Conservation (phyloP, 2,888 invertebrate species). For the Eupeodes luniger region DNA sequence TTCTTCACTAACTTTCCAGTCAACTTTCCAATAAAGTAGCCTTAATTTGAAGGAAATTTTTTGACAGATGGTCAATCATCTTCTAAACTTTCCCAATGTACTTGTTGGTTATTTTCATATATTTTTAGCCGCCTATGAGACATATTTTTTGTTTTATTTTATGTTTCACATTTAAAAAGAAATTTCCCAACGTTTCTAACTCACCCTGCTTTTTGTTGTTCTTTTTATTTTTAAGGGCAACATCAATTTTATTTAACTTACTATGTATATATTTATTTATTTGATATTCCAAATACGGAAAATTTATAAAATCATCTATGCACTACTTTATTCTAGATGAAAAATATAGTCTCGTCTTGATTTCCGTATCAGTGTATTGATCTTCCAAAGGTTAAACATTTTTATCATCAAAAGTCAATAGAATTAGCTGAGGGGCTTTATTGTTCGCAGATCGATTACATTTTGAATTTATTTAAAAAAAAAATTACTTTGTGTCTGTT, state of each 20-base stretch:
- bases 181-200: neutral
- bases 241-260: conserved; percentile 37
- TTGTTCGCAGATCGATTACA: conserved; percentile 13
- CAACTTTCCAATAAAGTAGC: no score
- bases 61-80: no score
- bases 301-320: conserved; percentile 47
- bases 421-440: conserved; percentile 33
- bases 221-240: conserved; percentile 49
- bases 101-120: no score
- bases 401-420: conserved; percentile 52
- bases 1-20: no score
- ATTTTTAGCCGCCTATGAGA: no score
- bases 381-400: conserved; percentile 71
- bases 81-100: no score
- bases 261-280: conserved; percentile 19
- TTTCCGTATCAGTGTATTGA: conserved; percentile 70
- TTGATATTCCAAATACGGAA: conserved; percentile 62
- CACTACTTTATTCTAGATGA: conserved; percentile 41
- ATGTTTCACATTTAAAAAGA: no score
- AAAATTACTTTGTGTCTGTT: conserved; percentile 12
- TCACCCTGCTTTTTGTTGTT: conserved; percentile 42
- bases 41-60: no score
- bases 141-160: no score
- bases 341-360: conserved; percentile 64
- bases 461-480: conserved; percentile 15